Conservation (phyloP, 2,888 invertebrate species). For the Colostygia pectinataria region DNA sequence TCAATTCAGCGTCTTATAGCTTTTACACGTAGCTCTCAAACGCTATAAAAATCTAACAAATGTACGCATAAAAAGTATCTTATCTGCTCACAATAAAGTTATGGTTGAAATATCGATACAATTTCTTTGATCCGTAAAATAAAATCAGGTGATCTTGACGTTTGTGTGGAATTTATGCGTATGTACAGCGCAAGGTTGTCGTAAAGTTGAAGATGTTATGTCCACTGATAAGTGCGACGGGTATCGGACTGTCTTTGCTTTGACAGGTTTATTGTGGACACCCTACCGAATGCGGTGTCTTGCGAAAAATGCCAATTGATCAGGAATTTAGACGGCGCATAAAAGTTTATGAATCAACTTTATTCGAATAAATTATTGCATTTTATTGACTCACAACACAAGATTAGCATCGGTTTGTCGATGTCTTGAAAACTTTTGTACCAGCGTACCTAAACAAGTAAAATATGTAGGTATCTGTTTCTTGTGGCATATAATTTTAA, state of each 20-base stretch:
- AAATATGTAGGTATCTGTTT: neutral
- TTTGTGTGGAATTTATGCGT: slow-evolving; percentile 75
- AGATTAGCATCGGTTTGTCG: slow-evolving; percentile 2
- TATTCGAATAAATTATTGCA: slow-evolving; percentile 21
- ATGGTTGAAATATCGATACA: slow-evolving; percentile 80
- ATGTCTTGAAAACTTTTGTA: too few relatives aligned
- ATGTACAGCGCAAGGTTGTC: slow-evolving; percentile 68
- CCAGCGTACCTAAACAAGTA: too few relatives aligned
- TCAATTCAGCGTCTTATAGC: slow-evolving; percentile 39
- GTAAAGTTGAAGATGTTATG: slow-evolving; percentile 80
- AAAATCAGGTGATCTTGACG: slow-evolving; percentile 73
- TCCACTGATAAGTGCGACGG: slow-evolving; percentile 76
- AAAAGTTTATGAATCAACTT: slow-evolving; percentile 32
- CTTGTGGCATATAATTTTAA: too few relatives aligned
- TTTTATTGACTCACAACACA: slow-evolving; percentile 15
- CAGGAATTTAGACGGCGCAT: slow-evolving; percentile 33
- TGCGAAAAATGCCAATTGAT: slow-evolving; percentile 48
- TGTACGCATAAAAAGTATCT: slow-evolving; percentile 69
- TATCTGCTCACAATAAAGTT: slow-evolving; percentile 71
- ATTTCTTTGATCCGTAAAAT: slow-evolving; percentile 80
- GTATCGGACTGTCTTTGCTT: slow-evolving; percentile 66
- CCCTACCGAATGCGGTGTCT: slow-evolving; percentile 69
- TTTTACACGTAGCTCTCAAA: slow-evolving; percentile 43
- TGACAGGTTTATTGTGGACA: slow-evolving; percentile 79
- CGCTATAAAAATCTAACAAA: slow-evolving; percentile 65